Percentiles rank a stretch among this genome's conserved stretches.
phyloP scores from a whole-genome alignment of 2,113 vertebrate species.

The Corythoichthys intestinalis region DNA sequence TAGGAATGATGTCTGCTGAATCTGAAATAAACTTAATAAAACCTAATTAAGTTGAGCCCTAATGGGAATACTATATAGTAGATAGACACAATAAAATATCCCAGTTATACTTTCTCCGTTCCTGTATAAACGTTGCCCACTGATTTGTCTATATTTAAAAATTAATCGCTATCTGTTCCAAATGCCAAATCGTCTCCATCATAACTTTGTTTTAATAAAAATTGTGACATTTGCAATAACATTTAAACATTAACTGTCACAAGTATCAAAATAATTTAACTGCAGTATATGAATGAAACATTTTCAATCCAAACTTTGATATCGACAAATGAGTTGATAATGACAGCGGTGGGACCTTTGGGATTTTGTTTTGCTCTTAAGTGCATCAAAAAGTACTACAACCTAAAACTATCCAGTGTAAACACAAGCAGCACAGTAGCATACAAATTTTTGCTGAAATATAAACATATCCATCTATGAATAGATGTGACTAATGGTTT shows the following conservation, averaged over 20 bases:
- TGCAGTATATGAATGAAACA: neutral
- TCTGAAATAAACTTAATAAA: constrained; percentile 4
- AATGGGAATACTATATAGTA: neutral
- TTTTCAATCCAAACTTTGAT: neutral
- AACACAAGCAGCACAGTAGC: too few species aligned
- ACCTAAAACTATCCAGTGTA: too few species aligned
- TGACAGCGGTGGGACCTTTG: neutral
- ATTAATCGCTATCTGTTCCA: neutral
- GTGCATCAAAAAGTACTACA: too few species aligned
- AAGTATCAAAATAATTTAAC: neutral
- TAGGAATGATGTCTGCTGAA: constrained; percentile 8
- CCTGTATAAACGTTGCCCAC: neutral
- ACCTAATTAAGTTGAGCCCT: neutral
- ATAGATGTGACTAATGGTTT: too few species aligned
- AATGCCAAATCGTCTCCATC: neutral
- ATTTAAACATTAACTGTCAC: neutral
- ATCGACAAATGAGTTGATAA: neutral
- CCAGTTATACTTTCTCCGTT: neutral
- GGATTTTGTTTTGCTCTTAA: neutral
- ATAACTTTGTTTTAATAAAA: neutral
- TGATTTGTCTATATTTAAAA: neutral
- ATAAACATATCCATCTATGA: too few species aligned
- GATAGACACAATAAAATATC: neutral
- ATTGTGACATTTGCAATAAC: too few species aligned
- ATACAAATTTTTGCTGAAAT: too few species aligned